Percentiles rank a stretch among this genome's conserved stretches.
phyloP scores from a whole-genome alignment of 2,113 vertebrate genomes.

The Arothron firmamentum region DNA sequence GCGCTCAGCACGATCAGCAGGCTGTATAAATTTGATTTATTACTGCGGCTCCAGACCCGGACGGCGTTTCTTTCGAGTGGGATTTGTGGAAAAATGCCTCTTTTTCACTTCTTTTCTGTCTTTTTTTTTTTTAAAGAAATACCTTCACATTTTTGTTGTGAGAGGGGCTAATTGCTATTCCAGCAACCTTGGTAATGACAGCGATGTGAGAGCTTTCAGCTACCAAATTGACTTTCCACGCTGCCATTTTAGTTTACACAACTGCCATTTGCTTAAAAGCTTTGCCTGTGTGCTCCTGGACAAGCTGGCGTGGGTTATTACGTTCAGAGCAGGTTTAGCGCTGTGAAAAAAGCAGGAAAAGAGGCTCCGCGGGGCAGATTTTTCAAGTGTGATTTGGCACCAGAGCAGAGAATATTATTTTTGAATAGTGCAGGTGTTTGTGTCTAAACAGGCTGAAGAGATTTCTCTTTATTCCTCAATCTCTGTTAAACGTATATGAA shows the following conservation, averaged over 20 bases:
- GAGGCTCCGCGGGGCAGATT: slow-evolving; percentile 21
- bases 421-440: slow-evolving; percentile 43
- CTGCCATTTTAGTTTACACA: slow-evolving; percentile 53
- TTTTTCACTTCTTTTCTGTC: background rate
- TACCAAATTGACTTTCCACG: slow-evolving; percentile 53
- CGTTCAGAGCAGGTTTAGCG: slow-evolving; percentile 56
- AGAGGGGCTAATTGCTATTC: too few species aligned
- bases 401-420: slow-evolving; percentile 28
- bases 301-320: slow-evolving; percentile 44
- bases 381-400: slow-evolving; percentile 50
- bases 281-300: slow-evolving; percentile 41
- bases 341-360: slow-evolving; percentile 39
- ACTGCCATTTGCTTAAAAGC: slow-evolving; percentile 63
- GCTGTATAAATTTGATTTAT: background rate
- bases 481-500: too few species aligned
- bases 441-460: slow-evolving; percentile 17
- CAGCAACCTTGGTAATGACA: slow-evolving; percentile 57
- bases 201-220: slow-evolving; percentile 61
- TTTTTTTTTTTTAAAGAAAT: background rate
- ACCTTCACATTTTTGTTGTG: background rate
- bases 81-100: background rate
- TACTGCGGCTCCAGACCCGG: background rate
- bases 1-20: background rate
- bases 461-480: slow-evolving; percentile 10
- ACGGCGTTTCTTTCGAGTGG: too few species aligned